Evolutionary conservation across 35 echinoderm and acorn worm genomes (phyloP), one percentile per base, ranked within the genome.

Genomic region (Amphiura filiformis): DNA sequence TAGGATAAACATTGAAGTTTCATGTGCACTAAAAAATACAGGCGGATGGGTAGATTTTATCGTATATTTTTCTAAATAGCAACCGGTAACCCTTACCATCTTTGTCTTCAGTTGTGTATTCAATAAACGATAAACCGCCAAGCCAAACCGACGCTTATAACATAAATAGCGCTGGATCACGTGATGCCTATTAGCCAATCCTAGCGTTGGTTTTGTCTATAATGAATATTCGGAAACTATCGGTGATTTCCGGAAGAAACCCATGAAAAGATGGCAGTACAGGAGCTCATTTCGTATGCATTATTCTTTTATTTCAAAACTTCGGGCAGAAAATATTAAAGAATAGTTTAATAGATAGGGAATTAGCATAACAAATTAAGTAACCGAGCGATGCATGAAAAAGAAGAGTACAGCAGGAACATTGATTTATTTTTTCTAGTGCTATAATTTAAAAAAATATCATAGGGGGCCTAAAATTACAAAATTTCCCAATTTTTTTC

Each of bases 221-320:
- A 52, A 88, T 88, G 87, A 88, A 88, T 88, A 88, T 88, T 88
- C 87, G 87, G 35, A 28, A 81, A 37, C 78, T 52, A 80, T 77
- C 87, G 87, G 87, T 31, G 35, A 65, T 85, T 37, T 85, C 64
- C 83, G 83, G 83, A 70, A 70, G 28, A 47, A 47, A 4, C 41
- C 17, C 4, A 47, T 47, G 17, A 47, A 47, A 47, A 17, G 17
- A 47, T 47, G 41, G 41, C 5, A 17, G n/a, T n/a, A n/a, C n/a
- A n/a, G n/a, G n/a, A n/a, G n/a, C n/a, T n/a, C n/a, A n/a, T n/a
- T n/a, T n/a, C n/a, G n/a, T n/a, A n/a, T n/a, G n/a, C n/a, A n/a
- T n/a, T n/a, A n/a, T n/a, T n/a, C n/a, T n/a, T n/a, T n/a, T n/a
- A n/a, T n/a, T n/a, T n/a, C n/a, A n/a, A n/a, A n/a, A n/a, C n/a